Percentiles rank a stretch among this genome's conserved stretches.
phyloP scores from a whole-genome alignment of 2,113 vertebrate species.

The Promerops cafer region DNA sequence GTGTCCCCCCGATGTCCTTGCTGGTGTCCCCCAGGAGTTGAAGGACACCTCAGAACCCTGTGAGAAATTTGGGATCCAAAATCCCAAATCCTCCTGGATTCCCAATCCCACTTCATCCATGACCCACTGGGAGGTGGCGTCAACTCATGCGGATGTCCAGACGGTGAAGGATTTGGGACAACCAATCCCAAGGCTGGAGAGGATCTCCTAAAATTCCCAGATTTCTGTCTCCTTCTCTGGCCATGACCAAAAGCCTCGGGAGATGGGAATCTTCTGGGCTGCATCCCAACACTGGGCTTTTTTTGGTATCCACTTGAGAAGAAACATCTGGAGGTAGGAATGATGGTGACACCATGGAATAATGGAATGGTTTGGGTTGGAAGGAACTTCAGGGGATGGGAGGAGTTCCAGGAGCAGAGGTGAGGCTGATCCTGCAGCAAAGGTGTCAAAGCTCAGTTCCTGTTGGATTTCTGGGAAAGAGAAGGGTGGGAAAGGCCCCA shows the following conservation, averaged over 20 bases:
- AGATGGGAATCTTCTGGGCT: background rate
- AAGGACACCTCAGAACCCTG: rapidly evolving
- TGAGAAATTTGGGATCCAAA: background rate
- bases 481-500: background rate
- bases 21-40: background rate
- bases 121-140: background rate
- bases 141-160: rapidly evolving
- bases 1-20: background rate
- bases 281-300: rapidly evolving
- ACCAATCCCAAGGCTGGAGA: background rate
- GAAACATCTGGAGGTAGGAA: background rate
- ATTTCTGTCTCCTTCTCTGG: background rate
- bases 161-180: background rate
- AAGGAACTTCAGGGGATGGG: background rate
- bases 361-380: background rate
- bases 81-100: background rate
- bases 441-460: background rate
- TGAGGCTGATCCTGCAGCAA: rapidly evolving
- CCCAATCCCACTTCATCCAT: background rate
- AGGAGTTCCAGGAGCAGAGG: rapidly evolving
- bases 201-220: background rate
- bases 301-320: background rate
- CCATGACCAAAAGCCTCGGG: rapidly evolving
- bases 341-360: background rate
- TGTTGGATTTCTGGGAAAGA: background rate